These are phyloP conservation scores for Pristionchus entomophagus DNA, from an alignment of 2,888 invertebrate genomes.

Conservation along the genomic window DNA sequence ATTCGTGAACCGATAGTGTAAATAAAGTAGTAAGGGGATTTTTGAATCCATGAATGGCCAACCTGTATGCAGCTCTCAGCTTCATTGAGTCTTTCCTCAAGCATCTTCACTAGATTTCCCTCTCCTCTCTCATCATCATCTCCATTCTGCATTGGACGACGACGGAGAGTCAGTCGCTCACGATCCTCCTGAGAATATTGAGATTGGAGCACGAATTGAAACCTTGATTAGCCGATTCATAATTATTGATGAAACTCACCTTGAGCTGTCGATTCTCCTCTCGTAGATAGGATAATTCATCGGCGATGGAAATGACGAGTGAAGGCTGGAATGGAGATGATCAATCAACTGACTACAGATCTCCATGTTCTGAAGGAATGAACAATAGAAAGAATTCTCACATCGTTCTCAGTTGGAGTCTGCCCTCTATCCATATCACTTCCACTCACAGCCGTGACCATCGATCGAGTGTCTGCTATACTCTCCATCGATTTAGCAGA, in stretches of 20 bases:
- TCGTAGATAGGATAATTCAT: slow-evolving; percentile 79
- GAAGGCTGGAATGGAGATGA: slow-evolving; percentile 74
- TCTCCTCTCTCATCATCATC: slow-evolving; percentile 49
- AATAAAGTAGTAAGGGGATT: no score
- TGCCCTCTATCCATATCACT: slow-evolving; percentile 61
- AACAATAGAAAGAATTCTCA: slow-evolving; percentile 40
- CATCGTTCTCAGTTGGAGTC: slow-evolving; percentile 71
- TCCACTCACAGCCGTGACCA: slow-evolving; percentile 62
- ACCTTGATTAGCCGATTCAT: neutral
- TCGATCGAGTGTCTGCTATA: slow-evolving; percentile 61
- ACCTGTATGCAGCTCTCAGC: slow-evolving; percentile 68
- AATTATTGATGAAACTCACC: slow-evolving; percentile 50
- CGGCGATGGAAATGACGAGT: slow-evolving; percentile 82
- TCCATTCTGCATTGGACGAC: slow-evolving; percentile 47
- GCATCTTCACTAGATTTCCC: slow-evolving; percentile 55
- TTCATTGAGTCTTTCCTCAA: slow-evolving; percentile 65
- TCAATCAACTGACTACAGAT: no score
- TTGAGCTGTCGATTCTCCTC: slow-evolving; percentile 67
- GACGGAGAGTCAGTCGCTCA: slow-evolving; percentile 53
- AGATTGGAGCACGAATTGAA: neutral
- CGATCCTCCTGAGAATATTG: slow-evolving; percentile 53
- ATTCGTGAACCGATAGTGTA: no score
- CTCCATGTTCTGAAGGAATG: no score
- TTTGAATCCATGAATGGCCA: no score
- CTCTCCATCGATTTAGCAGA: slow-evolving; percentile 72